Evolutionary conservation across 2,888 invertebrate genomes (phyloP).

Genomic region (Punctoribates punctum): DNA sequence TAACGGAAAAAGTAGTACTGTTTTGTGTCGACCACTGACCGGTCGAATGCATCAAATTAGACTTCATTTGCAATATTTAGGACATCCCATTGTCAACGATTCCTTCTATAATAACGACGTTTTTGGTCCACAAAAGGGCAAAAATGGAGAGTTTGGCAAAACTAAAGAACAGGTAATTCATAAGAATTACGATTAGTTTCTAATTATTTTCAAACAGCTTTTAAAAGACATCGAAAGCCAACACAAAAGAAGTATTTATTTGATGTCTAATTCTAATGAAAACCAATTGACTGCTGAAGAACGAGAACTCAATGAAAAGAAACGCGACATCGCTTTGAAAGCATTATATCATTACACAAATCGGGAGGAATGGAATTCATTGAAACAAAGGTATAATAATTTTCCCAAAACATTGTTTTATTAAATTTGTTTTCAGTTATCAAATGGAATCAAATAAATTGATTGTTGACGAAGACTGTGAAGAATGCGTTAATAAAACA

Average conservation of each 20-base stretch:
- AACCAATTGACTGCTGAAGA: not conserved
- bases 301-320: not conserved
- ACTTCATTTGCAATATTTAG: conserved; percentile 94
- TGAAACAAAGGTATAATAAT: conserved; percentile 30
- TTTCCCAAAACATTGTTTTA: conserved; percentile 61
- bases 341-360: conserved; percentile 36
- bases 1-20: conserved; percentile 85
- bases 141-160: conserved; percentile 78
- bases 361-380: conserved; percentile 37
- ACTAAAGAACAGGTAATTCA: conserved; percentile 69
- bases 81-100: conserved; percentile 95
- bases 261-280: not conserved
- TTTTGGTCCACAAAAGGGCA: conserved; percentile 89
- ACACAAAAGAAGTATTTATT: not conserved
- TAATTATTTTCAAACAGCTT: conserved; percentile 11
- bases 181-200: not conserved
- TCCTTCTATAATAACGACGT: conserved; percentile 86
- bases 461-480: conserved; percentile 78
- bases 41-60: conserved; percentile 99
- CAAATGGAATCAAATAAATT: conserved; percentile 63
- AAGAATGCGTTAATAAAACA: conserved; percentile 86
- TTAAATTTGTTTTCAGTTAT: conserved; percentile 18
- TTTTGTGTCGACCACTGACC: conserved; percentile 88
- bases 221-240: conserved; percentile 19
- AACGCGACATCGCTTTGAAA: conserved; percentile 31